These are phyloP conservation scores for Heterochromis multidens DNA, from an alignment of 2,113 vertebrate species.

Conservation along the genomic window DNA sequence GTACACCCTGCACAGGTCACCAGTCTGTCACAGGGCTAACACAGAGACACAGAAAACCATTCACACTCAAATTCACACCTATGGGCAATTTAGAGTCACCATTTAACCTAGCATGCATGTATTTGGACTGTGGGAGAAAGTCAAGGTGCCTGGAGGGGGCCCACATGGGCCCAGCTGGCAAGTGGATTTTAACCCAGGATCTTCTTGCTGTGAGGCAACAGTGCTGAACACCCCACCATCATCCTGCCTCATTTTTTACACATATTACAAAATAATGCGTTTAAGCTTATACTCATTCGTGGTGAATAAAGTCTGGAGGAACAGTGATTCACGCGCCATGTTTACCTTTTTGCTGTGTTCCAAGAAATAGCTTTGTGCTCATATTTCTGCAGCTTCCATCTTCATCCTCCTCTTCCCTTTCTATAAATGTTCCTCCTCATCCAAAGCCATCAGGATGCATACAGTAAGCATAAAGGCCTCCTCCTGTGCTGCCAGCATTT, in stretches of 20 bases:
- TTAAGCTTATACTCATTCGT: not conserved
- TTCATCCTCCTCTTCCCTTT: not conserved
- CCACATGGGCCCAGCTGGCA: no score
- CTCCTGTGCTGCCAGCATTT: slow-evolving; percentile 18
- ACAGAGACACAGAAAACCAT: no score
- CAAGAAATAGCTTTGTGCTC: not conserved
- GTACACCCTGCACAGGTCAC: not conserved
- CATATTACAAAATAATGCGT: not conserved
- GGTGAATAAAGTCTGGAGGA: not conserved
- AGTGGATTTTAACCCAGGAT: no score
- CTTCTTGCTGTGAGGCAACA: no score
- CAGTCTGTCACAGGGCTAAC: no score
- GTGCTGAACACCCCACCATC: not conserved
- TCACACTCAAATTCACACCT: no score
- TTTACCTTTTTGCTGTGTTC: not conserved
- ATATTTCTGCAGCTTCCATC: not conserved
- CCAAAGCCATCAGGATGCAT: not conserved
- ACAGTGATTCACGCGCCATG: not conserved
- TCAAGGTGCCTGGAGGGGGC: no score
- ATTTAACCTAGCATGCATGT: no score
- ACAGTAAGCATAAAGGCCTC: not conserved
- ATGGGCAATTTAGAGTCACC: no score
- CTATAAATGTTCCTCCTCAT: not conserved
- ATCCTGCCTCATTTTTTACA: not conserved
- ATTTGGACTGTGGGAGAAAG: no score